Base-by-base conservation (phyloP, 1,140 invertebrate species). In the Caligus rogercresseyi region DNA sequence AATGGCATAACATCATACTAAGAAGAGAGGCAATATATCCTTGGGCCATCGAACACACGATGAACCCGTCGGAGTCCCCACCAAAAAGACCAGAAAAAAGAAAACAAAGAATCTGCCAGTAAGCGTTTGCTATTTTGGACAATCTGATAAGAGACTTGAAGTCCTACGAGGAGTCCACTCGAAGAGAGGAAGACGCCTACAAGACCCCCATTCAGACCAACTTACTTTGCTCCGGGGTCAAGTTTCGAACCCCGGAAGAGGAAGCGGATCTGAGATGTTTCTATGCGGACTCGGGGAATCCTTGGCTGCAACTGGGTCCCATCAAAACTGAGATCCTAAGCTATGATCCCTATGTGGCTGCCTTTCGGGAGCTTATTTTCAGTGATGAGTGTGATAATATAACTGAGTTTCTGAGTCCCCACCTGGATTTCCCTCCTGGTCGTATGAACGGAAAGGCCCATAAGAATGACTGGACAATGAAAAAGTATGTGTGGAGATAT, bases 391-490 rank as follows among this genome's bases (percentile, higher is more conserved):
- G 57, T 43, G 26, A 60, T 25, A 60, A 60, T 60, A 2, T 60
- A 18, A 60, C 57, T 2, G 2, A 31, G 19, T 60, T 25, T 43
- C 24, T 60, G 20, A 25, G 57, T 25, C 57, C 57, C 3, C 18
- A 26, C 16, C 23, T 60, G 14, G 57, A 60, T 25, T 60, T 60
- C 26, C 57, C 57, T 26, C 57, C 57, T 15, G 57, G 57, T 25
- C 18, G 57, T 31, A 60, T 60, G 57, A 60, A 60, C 20, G 16
- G 14, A 25, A 60, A 25, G 15, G 13, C 21, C 4, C 2, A 2
- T 20, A 60, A 26, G n/a, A 60, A 60, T 31, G 57, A 60, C 26
- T 60, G 57, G 57, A 60, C 57, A 25, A 60, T 60, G 57, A 60
- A 60, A 60, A 60, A 60, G 57, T 60, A 53, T 31, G 54, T 24